Conservation (phyloP, 2,888 invertebrate genomes). For the Heteropelma amictum region DNA sequence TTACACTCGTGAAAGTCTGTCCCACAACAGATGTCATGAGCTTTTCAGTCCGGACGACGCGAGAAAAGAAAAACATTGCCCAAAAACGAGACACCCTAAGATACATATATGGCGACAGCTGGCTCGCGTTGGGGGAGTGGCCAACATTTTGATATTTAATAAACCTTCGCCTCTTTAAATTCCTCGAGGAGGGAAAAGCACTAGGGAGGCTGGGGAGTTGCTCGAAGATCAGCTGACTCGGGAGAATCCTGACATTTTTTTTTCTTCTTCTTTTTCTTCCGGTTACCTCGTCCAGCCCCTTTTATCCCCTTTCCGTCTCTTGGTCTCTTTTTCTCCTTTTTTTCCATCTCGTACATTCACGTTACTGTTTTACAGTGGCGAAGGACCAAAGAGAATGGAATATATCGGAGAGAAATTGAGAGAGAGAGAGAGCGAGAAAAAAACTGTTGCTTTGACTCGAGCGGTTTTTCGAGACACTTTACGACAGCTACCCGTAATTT, state of each 20-base stretch:
- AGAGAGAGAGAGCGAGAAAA: too few species aligned
- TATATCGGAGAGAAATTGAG: neutral
- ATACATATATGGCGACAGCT: too few species aligned
- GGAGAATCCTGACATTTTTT: neutral
- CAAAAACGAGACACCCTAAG: too few species aligned
- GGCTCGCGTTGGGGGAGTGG: too few species aligned
- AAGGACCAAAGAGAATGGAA: neutral
- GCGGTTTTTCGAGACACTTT: conserved; percentile 18
- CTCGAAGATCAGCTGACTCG: conserved; percentile 21
- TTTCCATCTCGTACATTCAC: neutral
- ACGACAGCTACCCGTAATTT: conserved; percentile 18
- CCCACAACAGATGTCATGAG: too few species aligned
- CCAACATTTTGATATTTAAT: conserved; percentile 62
- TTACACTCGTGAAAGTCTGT: too few species aligned
- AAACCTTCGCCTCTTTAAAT: conserved; percentile 58
- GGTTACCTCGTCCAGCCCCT: neutral
- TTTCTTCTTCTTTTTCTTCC: neutral
- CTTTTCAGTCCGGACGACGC: too few species aligned
- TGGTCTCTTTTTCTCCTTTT: neutral
- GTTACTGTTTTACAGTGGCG: neutral
- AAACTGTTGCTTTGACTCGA: conserved; percentile 6
- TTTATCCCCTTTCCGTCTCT: neutral
- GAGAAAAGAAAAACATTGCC: too few species aligned
- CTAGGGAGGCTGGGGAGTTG: conserved; percentile 9
- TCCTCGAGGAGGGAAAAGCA: conserved; percentile 39